Evolutionary conservation across 2,113 vertebrate genomes (phyloP), one percentile per base, ranked within the genome.

Genomic region (Macroglossus sobrinus): DNA sequence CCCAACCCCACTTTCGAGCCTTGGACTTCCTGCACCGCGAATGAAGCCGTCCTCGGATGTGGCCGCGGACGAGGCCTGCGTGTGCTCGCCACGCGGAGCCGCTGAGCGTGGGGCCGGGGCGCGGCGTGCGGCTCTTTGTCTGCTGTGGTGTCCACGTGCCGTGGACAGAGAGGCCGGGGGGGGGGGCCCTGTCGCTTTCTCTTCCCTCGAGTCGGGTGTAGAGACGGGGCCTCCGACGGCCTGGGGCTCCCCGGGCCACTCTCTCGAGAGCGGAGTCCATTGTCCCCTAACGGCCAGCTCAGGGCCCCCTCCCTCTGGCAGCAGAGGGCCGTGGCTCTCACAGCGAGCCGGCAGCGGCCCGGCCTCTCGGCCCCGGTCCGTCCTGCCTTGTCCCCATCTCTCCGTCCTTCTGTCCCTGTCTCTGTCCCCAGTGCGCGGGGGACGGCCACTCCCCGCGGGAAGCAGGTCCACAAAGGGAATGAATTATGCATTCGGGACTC

Each of bases 401-500:
- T 97, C 45, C 84, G 12, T 92, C 98, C 96, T 98, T 78, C 97
- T 92, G 76, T 95, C 96, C 95, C 97, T 84, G 61, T 91, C 96
- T 98, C 97, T 71, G 96, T 82, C 97, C 63, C 96, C 97, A 95
- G 74, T 97, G 97, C 95, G 47, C 94, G 93, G 7, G 88, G 97
- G 97, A 98, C 97, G 75, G 98, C 97, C 97, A 93, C 93, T 97
- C 97, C 96, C 97, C 84, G 89, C 94, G 96, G 94, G 96, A 89
- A 22, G 14, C 80, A 98, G 98, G 98, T 98, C 98, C 98, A 98
- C 98, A 98, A 98, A 98, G 98, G 98, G 98, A 98, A 98, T 98
- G 98, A 98, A 98, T 98, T 98, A 98, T 98, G 98, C 98, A 98
- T 98, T 98, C 98, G 98, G 98, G 98, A 98, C 98, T 98, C 98